These are phyloP conservation scores for Petrolisthes cinctipes DNA, from an alignment of 2,888 invertebrate genomes.

Conservation along the genomic window DNA sequence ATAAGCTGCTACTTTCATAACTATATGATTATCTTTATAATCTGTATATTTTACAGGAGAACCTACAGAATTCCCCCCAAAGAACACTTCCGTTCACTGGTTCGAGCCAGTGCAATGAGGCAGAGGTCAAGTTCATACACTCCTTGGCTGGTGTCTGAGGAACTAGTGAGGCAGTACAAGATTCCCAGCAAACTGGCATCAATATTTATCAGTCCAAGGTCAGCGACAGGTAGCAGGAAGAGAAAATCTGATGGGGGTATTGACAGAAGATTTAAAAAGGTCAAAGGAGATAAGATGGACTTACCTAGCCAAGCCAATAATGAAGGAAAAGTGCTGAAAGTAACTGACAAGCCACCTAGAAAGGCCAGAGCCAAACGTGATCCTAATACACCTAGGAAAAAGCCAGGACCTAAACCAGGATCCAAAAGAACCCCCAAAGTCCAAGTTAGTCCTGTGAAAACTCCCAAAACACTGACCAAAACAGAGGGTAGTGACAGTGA, in stretches of 20 bases:
- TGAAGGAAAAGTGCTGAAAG: neutral
- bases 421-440: constrained; percentile 33
- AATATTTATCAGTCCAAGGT: constrained; percentile 45
- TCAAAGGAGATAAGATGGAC: constrained; percentile 20
- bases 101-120: constrained; percentile 69
- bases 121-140: constrained; percentile 68
- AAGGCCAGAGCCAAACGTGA: constrained; percentile 29
- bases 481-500: constrained; percentile 51
- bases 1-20: neutral
- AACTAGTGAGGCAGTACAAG: constrained; percentile 68
- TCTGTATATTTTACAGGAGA: constrained; percentile 49
- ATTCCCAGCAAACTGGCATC: constrained; percentile 69
- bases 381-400: constrained; percentile 37
- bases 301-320: neutral
- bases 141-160: constrained; percentile 70
- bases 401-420: constrained; percentile 48
- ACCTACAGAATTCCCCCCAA: constrained; percentile 67
- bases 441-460: neutral
- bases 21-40: neutral
- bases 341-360: neutral
- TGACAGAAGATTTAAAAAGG: constrained; percentile 43
- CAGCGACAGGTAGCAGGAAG: constrained; percentile 22
- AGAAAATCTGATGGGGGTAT: constrained; percentile 42
- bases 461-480: constrained; percentile 31
- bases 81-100: constrained; percentile 70